Conservation (phyloP, 37 sponge, comb jelly and placozoan species). For the Crambe crambe region DNA sequence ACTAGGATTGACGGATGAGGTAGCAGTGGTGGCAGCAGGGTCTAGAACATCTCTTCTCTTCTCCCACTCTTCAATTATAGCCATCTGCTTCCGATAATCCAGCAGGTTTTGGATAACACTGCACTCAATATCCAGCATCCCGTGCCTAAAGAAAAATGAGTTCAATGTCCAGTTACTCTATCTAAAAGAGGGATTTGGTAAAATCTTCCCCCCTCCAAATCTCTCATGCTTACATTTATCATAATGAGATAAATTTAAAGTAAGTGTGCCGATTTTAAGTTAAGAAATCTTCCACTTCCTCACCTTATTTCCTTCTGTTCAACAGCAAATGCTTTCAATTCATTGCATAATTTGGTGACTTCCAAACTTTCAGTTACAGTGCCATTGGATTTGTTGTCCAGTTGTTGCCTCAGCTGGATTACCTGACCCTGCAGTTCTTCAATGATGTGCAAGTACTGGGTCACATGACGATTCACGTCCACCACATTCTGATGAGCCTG, state of each 20-base stretch:
- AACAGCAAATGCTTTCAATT: slow-evolving; percentile 39
- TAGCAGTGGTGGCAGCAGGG: background rate
- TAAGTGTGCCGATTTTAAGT: background rate
- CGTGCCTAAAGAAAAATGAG: slow-evolving; percentile 18
- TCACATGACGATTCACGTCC: slow-evolving; percentile 73
- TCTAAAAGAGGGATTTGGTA: no score
- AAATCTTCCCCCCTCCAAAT: no score
- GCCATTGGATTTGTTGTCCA: slow-evolving; percentile 1
- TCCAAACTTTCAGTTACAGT: background rate
- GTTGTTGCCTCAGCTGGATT: slow-evolving; percentile 35
- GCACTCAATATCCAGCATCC: slow-evolving; percentile 36
- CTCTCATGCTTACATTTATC: no score
- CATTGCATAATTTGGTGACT: background rate
- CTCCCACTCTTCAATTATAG: slow-evolving; percentile 36
- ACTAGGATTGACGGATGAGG: background rate
- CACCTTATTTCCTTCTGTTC: slow-evolving; percentile 52
- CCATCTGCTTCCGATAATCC: slow-evolving; percentile 44
- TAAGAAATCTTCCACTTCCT: background rate
- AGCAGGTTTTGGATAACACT: slow-evolving; percentile 45
- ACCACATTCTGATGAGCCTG: slow-evolving; percentile 64
- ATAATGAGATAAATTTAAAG: no score
- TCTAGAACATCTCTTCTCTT: background rate
- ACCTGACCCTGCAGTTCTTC: slow-evolving; percentile 65
- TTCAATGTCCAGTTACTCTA: no score
- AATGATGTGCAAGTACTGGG: slow-evolving; percentile 75